These are phyloP conservation scores for Tridacna crocea DNA, from an alignment of 2,888 invertebrate genomes.

Conservation along the genomic window DNA sequence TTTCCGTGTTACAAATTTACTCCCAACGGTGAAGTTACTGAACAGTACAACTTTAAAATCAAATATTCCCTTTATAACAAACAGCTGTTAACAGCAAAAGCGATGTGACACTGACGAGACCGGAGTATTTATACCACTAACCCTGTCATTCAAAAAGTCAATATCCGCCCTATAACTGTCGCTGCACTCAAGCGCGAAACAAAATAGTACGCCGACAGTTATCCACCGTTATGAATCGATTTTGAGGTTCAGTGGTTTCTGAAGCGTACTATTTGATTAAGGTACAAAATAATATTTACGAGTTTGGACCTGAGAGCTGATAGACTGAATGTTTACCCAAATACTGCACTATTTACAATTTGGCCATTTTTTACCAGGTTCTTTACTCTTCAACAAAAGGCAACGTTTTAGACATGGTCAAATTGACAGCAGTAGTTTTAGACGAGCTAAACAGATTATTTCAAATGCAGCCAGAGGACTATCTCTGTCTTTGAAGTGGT, in stretches of 20 bases:
- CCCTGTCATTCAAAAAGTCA: slow-evolving; percentile 12
- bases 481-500: no score
- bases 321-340: no score
- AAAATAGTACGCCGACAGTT: slow-evolving; percentile 10
- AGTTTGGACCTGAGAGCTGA: not conserved
- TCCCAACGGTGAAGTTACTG: no score
- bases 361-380: no score
- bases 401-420: no score
- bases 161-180: slow-evolving; percentile 26
- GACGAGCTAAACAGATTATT: no score
- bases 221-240: slow-evolving; percentile 14
- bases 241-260: not conserved
- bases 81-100: slow-evolving; percentile 11
- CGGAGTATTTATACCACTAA: slow-evolving; percentile 17
- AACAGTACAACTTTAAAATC: not conserved
- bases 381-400: no score
- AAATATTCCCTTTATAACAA: slow-evolving; percentile 4
- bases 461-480: no score
- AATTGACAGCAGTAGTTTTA: no score
- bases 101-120: not conserved
- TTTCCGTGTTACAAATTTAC: no score
- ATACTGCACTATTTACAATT: no score
- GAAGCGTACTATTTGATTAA: slow-evolving; percentile 8
- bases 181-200: slow-evolving; percentile 21
- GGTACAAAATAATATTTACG: not conserved